Evolutionary conservation across 2,113 vertebrate genomes (phyloP).

Genomic region (Lates calcarifer): DNA sequence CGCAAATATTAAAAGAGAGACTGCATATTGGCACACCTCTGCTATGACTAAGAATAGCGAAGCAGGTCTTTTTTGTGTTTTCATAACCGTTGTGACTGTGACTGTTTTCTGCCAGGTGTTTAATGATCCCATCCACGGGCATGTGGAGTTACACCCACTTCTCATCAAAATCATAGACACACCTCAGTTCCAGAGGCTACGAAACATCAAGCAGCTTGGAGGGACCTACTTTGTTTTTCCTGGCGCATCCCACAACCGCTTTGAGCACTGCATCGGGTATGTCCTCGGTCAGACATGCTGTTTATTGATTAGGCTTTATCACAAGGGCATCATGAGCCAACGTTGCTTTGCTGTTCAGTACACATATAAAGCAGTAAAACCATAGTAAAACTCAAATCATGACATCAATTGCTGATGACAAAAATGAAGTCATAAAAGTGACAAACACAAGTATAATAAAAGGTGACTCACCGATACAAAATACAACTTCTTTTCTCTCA

Average conservation of each 20-base stretch:
- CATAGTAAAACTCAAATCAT: no score
- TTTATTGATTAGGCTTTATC: not conserved
- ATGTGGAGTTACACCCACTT: constrained; percentile 93
- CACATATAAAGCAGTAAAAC: not conserved
- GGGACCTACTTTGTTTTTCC: constrained; percentile 94
- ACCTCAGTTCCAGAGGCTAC: constrained; percentile 94
- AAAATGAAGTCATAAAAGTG: no score
- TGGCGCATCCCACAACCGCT: constrained; percentile 96
- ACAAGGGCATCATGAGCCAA: no score
- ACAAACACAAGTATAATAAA: not conserved
- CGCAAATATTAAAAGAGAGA: not conserved
- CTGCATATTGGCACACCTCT: not conserved
- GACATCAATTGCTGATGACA: no score
- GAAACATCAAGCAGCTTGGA: constrained; percentile 95
- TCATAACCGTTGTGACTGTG: not conserved
- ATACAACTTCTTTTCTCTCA: not conserved
- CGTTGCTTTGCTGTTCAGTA: not conserved
- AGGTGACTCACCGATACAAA: no score
- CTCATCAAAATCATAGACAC: constrained; percentile 94
- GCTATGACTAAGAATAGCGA: not conserved
- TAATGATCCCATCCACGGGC: constrained; percentile 96
- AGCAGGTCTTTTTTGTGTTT: not conserved
- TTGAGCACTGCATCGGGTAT: constrained; percentile 93
- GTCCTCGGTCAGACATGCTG: not conserved
- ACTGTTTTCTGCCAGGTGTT: constrained; percentile 88